phyloP scores from a whole-genome alignment of 2,797 vertebrate species.

The Helarctos malayanus region DNA sequence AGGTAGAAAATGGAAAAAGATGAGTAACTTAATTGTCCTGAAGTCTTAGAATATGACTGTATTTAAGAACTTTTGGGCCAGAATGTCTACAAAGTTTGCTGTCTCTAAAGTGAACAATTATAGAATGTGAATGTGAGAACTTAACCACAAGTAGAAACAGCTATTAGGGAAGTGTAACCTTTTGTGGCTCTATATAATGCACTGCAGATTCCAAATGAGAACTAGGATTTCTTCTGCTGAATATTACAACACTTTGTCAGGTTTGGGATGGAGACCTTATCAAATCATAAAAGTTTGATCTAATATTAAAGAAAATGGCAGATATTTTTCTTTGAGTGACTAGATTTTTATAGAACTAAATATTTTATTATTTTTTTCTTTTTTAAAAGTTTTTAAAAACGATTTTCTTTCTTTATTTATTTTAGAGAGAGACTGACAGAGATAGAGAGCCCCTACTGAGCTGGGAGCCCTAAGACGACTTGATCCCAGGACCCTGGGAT shows the following conservation, averaged over 20 bases:
- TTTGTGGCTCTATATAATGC: background rate
- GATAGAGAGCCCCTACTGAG: too few relatives aligned
- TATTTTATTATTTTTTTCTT: background rate
- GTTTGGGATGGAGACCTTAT: background rate
- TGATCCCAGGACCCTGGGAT: too few relatives aligned
- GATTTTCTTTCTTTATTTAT: background rate
- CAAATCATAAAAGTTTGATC: background rate
- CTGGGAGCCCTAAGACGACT: too few relatives aligned
- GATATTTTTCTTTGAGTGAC: background rate
- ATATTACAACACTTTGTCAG: background rate
- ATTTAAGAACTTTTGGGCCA: background rate
- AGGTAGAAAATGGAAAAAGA: background rate
- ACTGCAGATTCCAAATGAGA: background rate
- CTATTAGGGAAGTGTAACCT: background rate
- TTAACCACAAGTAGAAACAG: background rate
- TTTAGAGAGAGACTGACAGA: too few relatives aligned
- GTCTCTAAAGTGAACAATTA: background rate
- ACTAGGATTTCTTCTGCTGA: background rate
- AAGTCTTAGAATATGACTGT: background rate
- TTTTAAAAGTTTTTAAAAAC: background rate
- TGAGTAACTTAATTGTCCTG: background rate
- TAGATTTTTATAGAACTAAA: conserved; percentile 22
- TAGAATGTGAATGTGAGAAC: background rate
- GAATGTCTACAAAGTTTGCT: background rate
- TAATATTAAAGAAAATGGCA: background rate